Percentiles rank a stretch among this genome's conserved stretches.
These are phyloP conservation scores for Drosophila algonquin DNA, from an alignment of 2,888 invertebrate genomes.

Conservation along the genomic window DNA sequence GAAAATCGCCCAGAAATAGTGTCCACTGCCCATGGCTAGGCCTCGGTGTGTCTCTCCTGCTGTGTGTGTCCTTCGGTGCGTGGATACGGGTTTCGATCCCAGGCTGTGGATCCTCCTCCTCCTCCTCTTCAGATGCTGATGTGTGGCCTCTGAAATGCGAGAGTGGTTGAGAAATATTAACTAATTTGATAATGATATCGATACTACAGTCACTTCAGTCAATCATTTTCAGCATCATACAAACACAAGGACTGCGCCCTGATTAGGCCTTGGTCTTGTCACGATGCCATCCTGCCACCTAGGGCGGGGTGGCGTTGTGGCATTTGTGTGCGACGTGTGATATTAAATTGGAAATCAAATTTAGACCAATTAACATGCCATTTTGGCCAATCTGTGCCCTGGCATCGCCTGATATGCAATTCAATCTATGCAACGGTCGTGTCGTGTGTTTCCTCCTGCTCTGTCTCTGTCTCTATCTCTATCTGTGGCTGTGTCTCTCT, in stretches of 20 bases:
- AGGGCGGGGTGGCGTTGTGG: neutral
- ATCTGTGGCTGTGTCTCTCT: neutral
- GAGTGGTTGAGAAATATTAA: neutral
- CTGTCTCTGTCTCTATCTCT: neutral
- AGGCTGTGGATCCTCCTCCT: neutral
- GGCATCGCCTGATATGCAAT: conserved; percentile 18
- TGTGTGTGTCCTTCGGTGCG: conserved; percentile 17
- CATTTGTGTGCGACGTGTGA: conserved; percentile 7
- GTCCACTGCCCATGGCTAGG: conserved; percentile 83
- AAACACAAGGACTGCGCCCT: neutral
- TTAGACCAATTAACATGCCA: conserved; percentile 52
- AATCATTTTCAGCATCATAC: conserved; percentile 4
- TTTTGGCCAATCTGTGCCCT: conserved; percentile 19
- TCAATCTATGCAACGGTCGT: conserved; percentile 18
- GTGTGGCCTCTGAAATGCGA: conserved; percentile 24
- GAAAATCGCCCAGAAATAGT: conserved; percentile 84
- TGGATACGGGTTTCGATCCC: conserved; percentile 21
- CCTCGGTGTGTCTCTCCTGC: conserved; percentile 18
- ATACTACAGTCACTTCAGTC: neutral
- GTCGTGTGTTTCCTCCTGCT: neutral
- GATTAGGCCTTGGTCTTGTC: neutral
- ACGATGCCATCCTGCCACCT: too few species aligned
- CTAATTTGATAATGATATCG: conserved; percentile 8
- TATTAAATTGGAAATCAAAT: conserved; percentile 54
- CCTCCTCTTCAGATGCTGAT: conserved; percentile 13